Base-by-base conservation (phyloP, 2,113 vertebrate genomes). In the Equus quagga region DNA sequence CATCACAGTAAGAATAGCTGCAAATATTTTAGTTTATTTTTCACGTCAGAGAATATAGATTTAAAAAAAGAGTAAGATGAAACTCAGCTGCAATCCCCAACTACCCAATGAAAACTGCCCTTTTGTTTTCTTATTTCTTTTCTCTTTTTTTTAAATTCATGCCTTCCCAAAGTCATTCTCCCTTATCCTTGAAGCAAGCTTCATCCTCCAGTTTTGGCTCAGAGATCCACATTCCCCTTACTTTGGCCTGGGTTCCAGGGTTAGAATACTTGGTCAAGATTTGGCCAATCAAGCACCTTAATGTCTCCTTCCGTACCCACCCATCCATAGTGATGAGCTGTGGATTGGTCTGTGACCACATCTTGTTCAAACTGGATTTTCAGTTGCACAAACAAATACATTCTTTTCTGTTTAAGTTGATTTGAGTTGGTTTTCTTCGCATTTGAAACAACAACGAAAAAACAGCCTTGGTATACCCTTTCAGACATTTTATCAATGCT, bases 401-500 rank as follows among this genome's bases (percentile, higher is more conserved):
- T 83, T 84, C n/a, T 44, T 88, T 78, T 83, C n/a, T 9, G 23
- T 4, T 84, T 80, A 79, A 54, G 33, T 70, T 51, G 24, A 82
- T 18, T n/a, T 58, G 18, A 86, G 41, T 31, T 75, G 8, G 15
- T 44, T 91, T 87, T 73, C 41, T 73, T 90, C 8, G 60, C n/a
- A 70, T 78, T 83, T 79, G 81, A 96, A 93, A 83, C 21, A 90
- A 44, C 36, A 28, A 54, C 41, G 51, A 79, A 80, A 72, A 95
- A 91, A 17, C 49, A 65, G 19, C 65, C 6, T 58, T 36, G 6
- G 19, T 64, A 76, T 18, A 67, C 0, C 6, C 28, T 87, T 73
- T 72, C 9, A 73, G 33, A 83, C 14, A 44, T 79, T 51, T 87
- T 89, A 23, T 56, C 72, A 56, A 46, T 86, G 31, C 44, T 58